Conservation (phyloP, 1,140 invertebrate genomes). For the Gonatopus flavifemur region DNA sequence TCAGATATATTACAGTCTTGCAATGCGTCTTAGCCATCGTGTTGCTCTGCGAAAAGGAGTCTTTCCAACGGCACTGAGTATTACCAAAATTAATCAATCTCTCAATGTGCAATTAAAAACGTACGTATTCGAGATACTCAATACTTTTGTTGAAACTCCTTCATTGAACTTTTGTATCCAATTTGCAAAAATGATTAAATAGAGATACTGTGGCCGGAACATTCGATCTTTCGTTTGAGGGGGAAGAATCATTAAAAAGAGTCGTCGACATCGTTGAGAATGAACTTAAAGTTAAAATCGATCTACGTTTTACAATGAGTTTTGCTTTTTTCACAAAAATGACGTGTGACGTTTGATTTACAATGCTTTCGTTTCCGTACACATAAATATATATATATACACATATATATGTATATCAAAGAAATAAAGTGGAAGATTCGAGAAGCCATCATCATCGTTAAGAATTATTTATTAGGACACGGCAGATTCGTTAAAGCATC, state of each 20-base stretch:
- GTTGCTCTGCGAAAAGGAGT: slow-evolving; percentile 35
- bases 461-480: slow-evolving; percentile 18
- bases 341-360: too few species aligned
- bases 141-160: slow-evolving; percentile 31
- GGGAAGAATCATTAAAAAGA: too few species aligned
- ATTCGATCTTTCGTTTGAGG: slow-evolving; percentile 37
- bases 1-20: slow-evolving; percentile 27
- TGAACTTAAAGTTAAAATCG: too few species aligned
- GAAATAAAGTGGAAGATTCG: slow-evolving; percentile 28
- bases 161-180: slow-evolving; percentile 23
- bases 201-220: slow-evolving; percentile 39
- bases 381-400: too few species aligned
- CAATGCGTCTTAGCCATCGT: slow-evolving; percentile 24
- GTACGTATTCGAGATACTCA: too few species aligned
- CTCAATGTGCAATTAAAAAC: too few species aligned
- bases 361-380: too few species aligned
- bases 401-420: too few species aligned
- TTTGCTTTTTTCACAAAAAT: too few species aligned
- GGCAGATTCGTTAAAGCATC: slow-evolving; percentile 30
- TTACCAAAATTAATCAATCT: too few species aligned
- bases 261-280: too few species aligned
- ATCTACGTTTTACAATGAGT: too few species aligned
- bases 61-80: slow-evolving; percentile 27
- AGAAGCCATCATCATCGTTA: slow-evolving; percentile 20
- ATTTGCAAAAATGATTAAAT: slow-evolving; percentile 38